phyloP scores from a whole-genome alignment of 2,888 invertebrate species.

The Papilio elwesi region DNA sequence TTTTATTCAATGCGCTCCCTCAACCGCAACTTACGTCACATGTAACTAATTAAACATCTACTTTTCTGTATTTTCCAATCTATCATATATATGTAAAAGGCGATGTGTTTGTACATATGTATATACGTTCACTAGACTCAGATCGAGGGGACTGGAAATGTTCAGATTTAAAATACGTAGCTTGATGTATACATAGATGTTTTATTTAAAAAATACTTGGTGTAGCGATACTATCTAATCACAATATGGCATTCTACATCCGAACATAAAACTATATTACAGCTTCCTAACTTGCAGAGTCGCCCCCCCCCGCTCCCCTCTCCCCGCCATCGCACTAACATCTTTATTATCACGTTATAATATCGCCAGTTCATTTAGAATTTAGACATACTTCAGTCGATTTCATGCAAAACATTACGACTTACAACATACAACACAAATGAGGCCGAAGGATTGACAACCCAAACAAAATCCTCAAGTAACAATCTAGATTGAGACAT shows the following conservation, averaged over 20 bases:
- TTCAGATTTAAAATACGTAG: slow-evolving; percentile 47
- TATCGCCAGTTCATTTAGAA: slow-evolving; percentile 47
- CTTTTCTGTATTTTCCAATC: no score
- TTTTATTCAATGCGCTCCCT: no score
- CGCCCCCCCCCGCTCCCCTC: background rate
- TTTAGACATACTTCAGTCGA: slow-evolving; percentile 39
- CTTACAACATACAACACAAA: slow-evolving; percentile 31
- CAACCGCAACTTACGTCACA: no score
- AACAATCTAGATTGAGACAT: no score
- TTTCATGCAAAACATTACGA: slow-evolving; percentile 7
- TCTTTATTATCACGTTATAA: slow-evolving; percentile 51
- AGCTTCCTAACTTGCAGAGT: slow-evolving; percentile 43
- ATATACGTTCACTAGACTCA: no score
- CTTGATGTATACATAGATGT: slow-evolving; percentile 69
- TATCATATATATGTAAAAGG: no score
- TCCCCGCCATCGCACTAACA: slow-evolving; percentile 40
- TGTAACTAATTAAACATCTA: no score
- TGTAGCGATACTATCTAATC: slow-evolving; percentile 68
- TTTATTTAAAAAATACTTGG: slow-evolving; percentile 74
- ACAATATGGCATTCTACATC: slow-evolving; percentile 71
- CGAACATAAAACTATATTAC: slow-evolving; percentile 56
- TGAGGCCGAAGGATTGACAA: background rate
- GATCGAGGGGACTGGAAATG: no score
- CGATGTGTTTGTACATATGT: no score
- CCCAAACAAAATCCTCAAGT: background rate